Conservation (phyloP, 2,797 vertebrate genomes). For the Mareca penelope region DNA sequence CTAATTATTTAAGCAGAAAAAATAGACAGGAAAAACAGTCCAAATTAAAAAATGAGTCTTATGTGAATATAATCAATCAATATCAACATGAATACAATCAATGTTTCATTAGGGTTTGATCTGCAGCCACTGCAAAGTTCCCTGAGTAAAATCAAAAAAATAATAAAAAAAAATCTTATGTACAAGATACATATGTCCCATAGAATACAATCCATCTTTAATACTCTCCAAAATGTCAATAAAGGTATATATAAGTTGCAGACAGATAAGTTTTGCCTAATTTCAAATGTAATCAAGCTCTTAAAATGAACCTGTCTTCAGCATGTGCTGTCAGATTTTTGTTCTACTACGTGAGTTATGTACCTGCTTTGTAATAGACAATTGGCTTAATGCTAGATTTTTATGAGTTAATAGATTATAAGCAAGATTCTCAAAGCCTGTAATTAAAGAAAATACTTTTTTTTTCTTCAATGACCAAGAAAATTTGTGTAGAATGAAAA, state of each 20-base stretch:
- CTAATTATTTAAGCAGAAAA: not conserved
- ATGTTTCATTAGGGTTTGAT: not conserved
- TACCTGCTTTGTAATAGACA: not conserved
- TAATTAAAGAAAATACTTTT: not conserved
- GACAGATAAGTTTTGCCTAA: not conserved
- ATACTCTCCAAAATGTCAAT: not conserved
- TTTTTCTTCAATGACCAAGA: not conserved
- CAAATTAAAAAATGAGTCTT: not conserved
- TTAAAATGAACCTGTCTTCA: not conserved
- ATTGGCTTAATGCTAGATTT: not conserved
- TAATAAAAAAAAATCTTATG: not conserved
- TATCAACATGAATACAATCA: too few species aligned
- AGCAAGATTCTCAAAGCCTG: not conserved
- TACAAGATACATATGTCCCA: too few species aligned
- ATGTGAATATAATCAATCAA: not conserved
- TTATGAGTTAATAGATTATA: not conserved
- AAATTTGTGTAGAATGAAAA: not conserved
- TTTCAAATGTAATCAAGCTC: not conserved
- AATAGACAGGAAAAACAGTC: not conserved
- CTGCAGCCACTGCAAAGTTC: not conserved
- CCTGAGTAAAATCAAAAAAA: not conserved
- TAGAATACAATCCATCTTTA: not conserved
- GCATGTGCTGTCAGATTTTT: not conserved
- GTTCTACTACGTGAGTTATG: not conserved
- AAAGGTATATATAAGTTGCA: not conserved